phyloP scores from a whole-genome alignment of 2,888 invertebrate species.

The Caenorhabditis sp. region DNA sequence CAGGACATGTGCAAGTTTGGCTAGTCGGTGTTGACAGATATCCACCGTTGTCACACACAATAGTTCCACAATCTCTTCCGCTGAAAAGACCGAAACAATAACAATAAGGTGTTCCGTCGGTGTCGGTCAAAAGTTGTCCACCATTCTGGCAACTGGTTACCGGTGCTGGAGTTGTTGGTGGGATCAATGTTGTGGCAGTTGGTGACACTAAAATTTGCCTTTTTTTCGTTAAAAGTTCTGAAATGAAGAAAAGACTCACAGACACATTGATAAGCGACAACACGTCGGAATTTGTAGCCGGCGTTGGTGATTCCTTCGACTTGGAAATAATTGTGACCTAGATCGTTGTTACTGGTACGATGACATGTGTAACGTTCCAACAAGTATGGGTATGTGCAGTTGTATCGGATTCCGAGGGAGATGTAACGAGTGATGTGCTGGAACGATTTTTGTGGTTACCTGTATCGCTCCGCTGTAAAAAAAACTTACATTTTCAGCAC shows the following conservation, averaged over 20 bases:
- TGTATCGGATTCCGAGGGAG: conserved; percentile 45
- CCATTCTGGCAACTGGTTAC: conserved; percentile 44
- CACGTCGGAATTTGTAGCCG: conserved; percentile 57
- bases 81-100: conserved; percentile 47
- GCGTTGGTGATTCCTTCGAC: conserved; percentile 48
- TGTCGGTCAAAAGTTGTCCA: conserved; percentile 41
- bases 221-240: background rate
- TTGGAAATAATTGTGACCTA: conserved; percentile 39
- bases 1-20: conserved; percentile 38
- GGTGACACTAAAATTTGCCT: conserved; percentile 28
- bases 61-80: conserved; percentile 46
- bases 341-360: conserved; percentile 29
- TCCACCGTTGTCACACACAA: conserved; percentile 55
- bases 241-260: conserved; percentile 22
- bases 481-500: conserved; percentile 34
- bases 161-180: conserved; percentile 33
- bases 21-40: conserved; percentile 11
- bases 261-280: conserved; percentile 42
- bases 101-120: conserved; percentile 43
- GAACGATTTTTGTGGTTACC: conserved; percentile 2
- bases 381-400: conserved; percentile 53
- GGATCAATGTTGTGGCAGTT: conserved; percentile 20
- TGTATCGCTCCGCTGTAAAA: no score
- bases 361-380: conserved; percentile 47
- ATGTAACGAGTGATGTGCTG: conserved; percentile 40